Evolutionary conservation across 2,888 invertebrate genomes (phyloP).

Genomic region (Aporophyla nigra): DNA sequence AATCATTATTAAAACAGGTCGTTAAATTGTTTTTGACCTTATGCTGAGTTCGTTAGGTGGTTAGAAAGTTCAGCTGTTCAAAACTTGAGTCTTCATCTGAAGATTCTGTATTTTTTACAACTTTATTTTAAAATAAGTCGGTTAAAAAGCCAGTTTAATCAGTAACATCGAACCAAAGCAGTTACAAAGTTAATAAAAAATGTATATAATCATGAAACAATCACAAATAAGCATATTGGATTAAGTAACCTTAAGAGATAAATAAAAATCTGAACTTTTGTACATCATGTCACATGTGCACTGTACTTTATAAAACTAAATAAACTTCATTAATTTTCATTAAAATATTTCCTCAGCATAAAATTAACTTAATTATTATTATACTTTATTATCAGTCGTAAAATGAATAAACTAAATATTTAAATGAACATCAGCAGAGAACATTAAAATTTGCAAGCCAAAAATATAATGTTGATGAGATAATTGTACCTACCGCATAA

Average conservation of each 20-base stretch:
- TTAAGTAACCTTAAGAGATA: neutral
- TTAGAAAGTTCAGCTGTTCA: neutral
- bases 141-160: neutral
- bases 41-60: neutral
- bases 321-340: neutral
- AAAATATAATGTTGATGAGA: constrained; percentile 38
- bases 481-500: constrained; percentile 26
- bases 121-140: neutral
- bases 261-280: neutral
- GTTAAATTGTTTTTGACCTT: neutral
- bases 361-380: constrained; percentile 10
- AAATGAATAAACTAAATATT: constrained; percentile 19
- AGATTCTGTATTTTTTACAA: neutral
- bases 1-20: neutral
- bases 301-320: neutral
- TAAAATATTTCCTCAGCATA: neutral
- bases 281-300: neutral
- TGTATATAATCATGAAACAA: neutral
- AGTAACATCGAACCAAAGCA: too few relatives aligned
- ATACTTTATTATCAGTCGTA: neutral
- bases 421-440: neutral
- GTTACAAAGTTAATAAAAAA: neutral
- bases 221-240: neutral
- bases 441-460: constrained; percentile 10
- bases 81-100: neutral